phyloP scores from a whole-genome alignment of 2,797 vertebrate species.

The Corythornis leucogaster region DNA sequence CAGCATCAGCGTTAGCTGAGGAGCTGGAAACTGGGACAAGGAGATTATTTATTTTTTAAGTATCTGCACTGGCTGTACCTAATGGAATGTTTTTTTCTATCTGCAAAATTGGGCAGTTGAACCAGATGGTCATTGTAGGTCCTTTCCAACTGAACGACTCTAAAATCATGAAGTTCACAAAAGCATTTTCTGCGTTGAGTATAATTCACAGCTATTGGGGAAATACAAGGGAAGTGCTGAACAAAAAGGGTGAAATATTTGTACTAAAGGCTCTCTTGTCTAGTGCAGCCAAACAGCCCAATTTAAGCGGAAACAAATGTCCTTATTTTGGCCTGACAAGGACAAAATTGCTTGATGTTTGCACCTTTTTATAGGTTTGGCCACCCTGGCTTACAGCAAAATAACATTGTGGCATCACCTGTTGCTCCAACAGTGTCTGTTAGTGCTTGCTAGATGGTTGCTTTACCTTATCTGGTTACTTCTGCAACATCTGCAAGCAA shows the following conservation, averaged over 20 bases:
- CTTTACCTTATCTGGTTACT: conserved; percentile 37
- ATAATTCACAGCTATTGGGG: not conserved
- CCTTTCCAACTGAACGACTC: not conserved
- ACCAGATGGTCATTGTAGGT: rapidly evolving
- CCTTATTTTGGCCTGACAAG: not conserved
- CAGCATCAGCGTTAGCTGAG: not conserved
- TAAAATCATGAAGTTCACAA: not conserved
- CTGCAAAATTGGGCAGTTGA: not conserved
- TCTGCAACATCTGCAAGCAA: conserved; percentile 37
- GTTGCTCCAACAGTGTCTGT: not conserved
- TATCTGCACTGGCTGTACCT: not conserved
- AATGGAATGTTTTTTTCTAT: not conserved
- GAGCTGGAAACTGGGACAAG: not conserved
- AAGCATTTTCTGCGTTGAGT: not conserved
- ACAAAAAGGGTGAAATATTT: not conserved
- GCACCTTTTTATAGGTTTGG: not conserved
- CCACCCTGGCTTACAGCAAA: not conserved
- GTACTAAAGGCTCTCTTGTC: not conserved
- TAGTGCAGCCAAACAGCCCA: not conserved
- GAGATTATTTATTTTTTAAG: rapidly evolving
- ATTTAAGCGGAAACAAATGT: not conserved
- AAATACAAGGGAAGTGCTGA: not conserved
- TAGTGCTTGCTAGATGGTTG: not conserved
- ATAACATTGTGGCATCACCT: not conserved
- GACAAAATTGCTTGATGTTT: not conserved